phyloP scores from a whole-genome alignment of 2,113 vertebrate genomes.

The Lophotis ruficrista region DNA sequence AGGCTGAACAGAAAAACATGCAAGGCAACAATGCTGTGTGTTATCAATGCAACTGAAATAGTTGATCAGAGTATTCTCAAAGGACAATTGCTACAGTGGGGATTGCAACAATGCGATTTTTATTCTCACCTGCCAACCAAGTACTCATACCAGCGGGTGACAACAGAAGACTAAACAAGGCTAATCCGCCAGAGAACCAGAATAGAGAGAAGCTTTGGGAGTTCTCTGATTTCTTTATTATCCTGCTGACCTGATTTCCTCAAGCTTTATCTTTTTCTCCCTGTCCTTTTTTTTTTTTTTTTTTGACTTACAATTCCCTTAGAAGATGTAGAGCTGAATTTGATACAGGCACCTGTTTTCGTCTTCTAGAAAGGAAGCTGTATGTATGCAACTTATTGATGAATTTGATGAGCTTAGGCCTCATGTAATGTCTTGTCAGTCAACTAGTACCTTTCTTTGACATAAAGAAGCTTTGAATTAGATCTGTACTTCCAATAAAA shows the following conservation, averaged over 20 bases:
- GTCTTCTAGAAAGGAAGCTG: neutral
- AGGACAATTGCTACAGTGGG: neutral
- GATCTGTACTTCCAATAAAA: neutral
- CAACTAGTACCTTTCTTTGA: neutral
- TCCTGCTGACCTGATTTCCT: neutral
- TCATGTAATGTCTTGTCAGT: neutral
- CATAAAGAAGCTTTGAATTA: neutral
- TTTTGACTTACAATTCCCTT: neutral
- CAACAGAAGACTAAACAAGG: neutral
- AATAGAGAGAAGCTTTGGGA: neutral
- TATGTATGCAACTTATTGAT: neutral
- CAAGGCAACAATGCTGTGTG: neutral
- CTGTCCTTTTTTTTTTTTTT: neutral
- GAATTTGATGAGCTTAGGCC: neutral
- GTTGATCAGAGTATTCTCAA: neutral
- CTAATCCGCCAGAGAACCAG: neutral
- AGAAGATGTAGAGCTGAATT: neutral
- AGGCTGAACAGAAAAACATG: neutral
- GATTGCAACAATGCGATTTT: neutral
- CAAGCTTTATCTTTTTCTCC: neutral
- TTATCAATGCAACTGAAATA: neutral
- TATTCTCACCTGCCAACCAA: neutral
- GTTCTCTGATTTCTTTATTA: slow-evolving; percentile 3
- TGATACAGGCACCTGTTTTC: neutral
- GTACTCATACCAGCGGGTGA: neutral